phyloP scores from a whole-genome alignment of 2,113 vertebrate species.

The Sceloporus undulatus region DNA sequence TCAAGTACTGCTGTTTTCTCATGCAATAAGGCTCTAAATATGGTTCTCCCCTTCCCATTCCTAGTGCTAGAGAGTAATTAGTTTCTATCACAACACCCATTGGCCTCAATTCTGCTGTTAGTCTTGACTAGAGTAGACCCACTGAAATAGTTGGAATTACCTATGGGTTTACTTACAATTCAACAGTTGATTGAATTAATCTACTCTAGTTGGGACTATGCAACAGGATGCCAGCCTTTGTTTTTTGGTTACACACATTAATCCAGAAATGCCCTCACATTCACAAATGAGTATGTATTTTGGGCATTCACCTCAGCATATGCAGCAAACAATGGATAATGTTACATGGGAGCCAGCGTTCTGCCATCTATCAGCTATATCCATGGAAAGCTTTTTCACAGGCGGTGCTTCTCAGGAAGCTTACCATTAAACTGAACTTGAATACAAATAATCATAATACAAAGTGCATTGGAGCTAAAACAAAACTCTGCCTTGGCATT shows the following conservation, averaged over 20 bases:
- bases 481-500: slow-evolving; percentile 77
- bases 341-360: neutral
- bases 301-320: slow-evolving; percentile 4
- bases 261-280: neutral
- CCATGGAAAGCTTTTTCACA: slow-evolving; percentile 76
- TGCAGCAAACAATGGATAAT: neutral
- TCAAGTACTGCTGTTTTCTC: too few relatives aligned
- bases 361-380: slow-evolving; percentile 35
- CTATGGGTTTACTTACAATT: too few relatives aligned
- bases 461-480: slow-evolving; percentile 77
- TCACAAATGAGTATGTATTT: neutral
- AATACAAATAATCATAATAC: slow-evolving; percentile 72
- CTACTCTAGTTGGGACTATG: too few relatives aligned
- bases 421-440: slow-evolving; percentile 78
- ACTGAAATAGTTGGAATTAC: too few relatives aligned
- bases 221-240: neutral
- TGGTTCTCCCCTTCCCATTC: neutral
- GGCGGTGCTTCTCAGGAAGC: slow-evolving; percentile 76
- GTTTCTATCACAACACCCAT: neutral
- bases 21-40: neutral
- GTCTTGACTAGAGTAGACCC: too few relatives aligned
- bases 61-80: neutral
- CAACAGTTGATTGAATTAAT: too few relatives aligned
- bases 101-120: too few relatives aligned
- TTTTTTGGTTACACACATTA: neutral